Conservation (phyloP, 2,797 vertebrate species). For the Crocidura indochinensis region DNA sequence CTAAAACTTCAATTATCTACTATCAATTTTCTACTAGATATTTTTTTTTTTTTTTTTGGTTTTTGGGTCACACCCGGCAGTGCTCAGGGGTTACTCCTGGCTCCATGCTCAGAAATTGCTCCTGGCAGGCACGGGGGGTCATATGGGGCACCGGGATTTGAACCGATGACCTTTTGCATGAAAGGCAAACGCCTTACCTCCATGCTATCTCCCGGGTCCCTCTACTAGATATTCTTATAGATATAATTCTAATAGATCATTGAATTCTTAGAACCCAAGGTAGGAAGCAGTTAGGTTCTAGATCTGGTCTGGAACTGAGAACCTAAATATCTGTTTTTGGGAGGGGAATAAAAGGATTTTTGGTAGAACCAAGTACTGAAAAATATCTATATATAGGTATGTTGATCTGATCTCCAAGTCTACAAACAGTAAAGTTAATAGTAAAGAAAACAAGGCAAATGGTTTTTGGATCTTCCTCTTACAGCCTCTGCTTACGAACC, state of each 20-base stretch:
- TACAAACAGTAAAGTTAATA: neutral
- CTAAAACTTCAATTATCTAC: slow-evolving; percentile 31
- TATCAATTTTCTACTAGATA: neutral
- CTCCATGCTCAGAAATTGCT: too few species aligned
- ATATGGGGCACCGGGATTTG: too few species aligned
- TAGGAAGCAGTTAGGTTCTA: slow-evolving; percentile 45
- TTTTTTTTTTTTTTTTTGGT: too few species aligned
- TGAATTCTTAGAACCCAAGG: neutral
- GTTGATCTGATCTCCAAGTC: neutral
- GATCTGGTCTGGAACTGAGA: neutral
- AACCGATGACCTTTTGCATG: too few species aligned
- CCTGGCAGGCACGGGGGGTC: too few species aligned
- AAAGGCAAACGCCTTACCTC: too few species aligned
- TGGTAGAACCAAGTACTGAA: neutral
- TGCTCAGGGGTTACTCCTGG: too few species aligned
- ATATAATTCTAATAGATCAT: too few species aligned
- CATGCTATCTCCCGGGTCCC: too few species aligned
- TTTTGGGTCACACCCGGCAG: too few species aligned
- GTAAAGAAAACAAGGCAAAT: neutral
- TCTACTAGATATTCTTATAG: too few species aligned
- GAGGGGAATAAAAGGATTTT: neutral
- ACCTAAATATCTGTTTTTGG: neutral
- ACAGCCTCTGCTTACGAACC: neutral
- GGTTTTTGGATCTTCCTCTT: neutral
- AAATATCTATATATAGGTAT: neutral